These are phyloP conservation scores for Fratercula arctica DNA, from an alignment of 2,797 vertebrate genomes.

Conservation along the genomic window DNA sequence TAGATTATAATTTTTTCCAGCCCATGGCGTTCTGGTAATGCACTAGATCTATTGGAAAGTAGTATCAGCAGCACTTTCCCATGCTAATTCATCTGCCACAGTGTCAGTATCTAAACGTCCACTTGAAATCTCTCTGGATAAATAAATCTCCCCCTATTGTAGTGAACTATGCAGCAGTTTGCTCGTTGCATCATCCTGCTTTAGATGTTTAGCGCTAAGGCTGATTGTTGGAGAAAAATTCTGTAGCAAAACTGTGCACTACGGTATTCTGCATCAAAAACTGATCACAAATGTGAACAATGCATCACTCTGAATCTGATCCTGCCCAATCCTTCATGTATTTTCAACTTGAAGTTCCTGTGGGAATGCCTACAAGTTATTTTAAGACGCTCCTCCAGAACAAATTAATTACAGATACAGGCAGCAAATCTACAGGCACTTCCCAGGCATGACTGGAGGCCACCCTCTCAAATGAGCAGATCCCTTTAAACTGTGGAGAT, in stretches of 20 bases:
- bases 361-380: constrained; percentile 58
- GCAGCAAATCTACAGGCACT: constrained; percentile 31
- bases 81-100: constrained; percentile 50
- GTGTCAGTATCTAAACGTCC: constrained; percentile 43
- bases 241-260: not conserved
- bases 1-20: constrained; percentile 69
- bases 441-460: constrained; percentile 35
- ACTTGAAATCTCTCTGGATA: constrained; percentile 22
- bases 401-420: constrained; percentile 60
- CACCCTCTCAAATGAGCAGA: constrained; percentile 5
- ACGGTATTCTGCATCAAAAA: not conserved
- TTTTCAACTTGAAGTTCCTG: constrained; percentile 43
- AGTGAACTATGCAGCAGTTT: not conserved
- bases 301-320: constrained; percentile 9
- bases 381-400: constrained; percentile 36
- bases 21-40: constrained; percentile 31
- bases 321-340: constrained; percentile 12
- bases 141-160: constrained; percentile 39
- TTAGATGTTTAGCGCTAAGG: not conserved
- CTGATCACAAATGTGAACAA: constrained; percentile 26
- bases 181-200: not conserved
- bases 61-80: constrained; percentile 35
- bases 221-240: not conserved
- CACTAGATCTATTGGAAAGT: constrained; percentile 38
- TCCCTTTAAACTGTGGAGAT: not conserved